Evolutionary conservation across 1,140 invertebrate genomes (phyloP).

Genomic region (Microplitis demolitor): DNA sequence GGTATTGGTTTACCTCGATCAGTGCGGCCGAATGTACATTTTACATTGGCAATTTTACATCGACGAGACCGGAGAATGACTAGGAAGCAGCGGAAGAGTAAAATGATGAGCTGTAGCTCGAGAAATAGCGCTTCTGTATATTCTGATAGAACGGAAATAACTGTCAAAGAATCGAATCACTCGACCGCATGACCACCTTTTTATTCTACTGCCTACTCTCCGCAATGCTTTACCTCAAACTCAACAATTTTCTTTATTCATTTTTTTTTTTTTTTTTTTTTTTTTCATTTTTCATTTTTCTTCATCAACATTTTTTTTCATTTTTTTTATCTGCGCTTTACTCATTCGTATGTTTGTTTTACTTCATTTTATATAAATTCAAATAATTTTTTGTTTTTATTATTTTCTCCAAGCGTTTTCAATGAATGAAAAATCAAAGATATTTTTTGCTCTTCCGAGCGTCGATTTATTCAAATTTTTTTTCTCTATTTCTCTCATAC

Average conservation of each 20-base stretch:
- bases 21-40: slow-evolving; percentile 15
- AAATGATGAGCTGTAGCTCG: background rate
- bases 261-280: background rate
- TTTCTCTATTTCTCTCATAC: background rate
- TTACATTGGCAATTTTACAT: slow-evolving; percentile 20
- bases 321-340: background rate
- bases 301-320: background rate
- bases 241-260: background rate
- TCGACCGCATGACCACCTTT: slow-evolving; percentile 14
- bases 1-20: background rate
- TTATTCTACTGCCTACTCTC: background rate
- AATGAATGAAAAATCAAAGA: slow-evolving; percentile 11
- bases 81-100: too few relatives aligned
- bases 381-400: background rate
- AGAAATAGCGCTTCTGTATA: too few relatives aligned
- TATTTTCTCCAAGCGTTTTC: background rate
- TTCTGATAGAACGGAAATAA: slow-evolving; percentile 40
- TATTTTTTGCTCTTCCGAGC: background rate
- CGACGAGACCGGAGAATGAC: slow-evolving; percentile 19
- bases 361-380: background rate
- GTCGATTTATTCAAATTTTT: background rate
- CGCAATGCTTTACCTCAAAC: background rate
- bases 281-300: background rate
- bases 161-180: slow-evolving; percentile 35
- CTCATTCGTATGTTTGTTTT: background rate